A percentile compares a stretch with the other conserved stretches of the same genome.
These are phyloP conservation scores for Myzus persicae DNA, from an alignment of 1,140 invertebrate genomes.

Conservation along the genomic window DNA sequence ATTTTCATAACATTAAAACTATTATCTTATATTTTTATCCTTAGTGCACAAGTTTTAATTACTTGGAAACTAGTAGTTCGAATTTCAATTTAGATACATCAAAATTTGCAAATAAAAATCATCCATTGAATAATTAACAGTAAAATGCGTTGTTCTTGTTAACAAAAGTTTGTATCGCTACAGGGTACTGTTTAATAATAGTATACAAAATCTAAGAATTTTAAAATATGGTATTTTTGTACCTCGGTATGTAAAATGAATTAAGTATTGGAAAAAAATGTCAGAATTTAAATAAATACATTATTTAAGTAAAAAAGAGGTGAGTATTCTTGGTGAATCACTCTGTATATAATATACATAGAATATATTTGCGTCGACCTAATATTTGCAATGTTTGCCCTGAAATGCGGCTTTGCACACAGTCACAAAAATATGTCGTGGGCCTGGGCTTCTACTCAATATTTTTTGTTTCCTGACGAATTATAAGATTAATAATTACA, in stretches of 20 bases:
- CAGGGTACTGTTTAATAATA: too few relatives aligned
- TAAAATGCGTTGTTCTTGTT: too few relatives aligned
- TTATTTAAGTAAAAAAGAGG: neutral
- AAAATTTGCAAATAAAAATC: neutral
- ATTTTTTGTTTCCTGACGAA: neutral
- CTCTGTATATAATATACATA: neutral
- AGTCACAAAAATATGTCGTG: neutral
- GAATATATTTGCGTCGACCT: neutral
- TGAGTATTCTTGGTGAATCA: neutral
- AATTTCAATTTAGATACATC: neutral
- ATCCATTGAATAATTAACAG: neutral
- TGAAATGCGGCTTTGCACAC: neutral
- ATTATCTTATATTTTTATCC: neutral
- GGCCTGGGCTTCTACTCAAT: neutral
- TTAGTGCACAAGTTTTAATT: neutral
- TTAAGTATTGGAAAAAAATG: neutral
- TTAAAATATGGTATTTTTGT: neutral
- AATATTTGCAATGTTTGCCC: too few relatives aligned
- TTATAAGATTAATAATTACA: neutral
- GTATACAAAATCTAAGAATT: neutral
- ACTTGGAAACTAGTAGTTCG: neutral
- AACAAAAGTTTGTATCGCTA: too few relatives aligned
- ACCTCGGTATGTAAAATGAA: too few relatives aligned
- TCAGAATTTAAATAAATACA: neutral
- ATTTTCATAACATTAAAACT: neutral